Base-by-base conservation (phyloP, 2,888 invertebrate genomes). In the Liposcelis brunnea region DNA sequence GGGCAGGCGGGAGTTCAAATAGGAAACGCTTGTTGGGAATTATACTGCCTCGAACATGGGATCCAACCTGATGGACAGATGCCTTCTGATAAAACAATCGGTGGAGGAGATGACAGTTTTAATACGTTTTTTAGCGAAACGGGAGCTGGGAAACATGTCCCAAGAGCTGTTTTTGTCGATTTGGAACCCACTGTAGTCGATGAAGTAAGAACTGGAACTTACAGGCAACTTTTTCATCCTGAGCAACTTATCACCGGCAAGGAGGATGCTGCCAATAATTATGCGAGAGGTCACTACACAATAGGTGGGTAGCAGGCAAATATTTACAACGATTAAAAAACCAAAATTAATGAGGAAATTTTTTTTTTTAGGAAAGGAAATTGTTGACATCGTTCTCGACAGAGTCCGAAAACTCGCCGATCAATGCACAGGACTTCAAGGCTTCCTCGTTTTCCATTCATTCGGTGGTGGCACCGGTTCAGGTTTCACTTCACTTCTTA, bases 81-180 rank as follows among this genome's bases (percentile, higher is more conserved):
- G 86, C 90, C 90, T 55, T 80, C 83, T 47, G 89, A 89, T 68
- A 87, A 86, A 68, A 81, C 83, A 59, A 75, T 85, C 52, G 87
- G 86, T 42, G 83, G 83, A 52, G 83, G 85, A 47, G 91, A 93
- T 60, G 89, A 91, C 67, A 86, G 86, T 48, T 93, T 89, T 73
- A 91, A 89, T 69, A 93, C 85, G 47, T 85, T 85, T 74, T 85
- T 85, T 74, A 80, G 80, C 57, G 91, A 93, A 67, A 94, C 93
- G 47, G 89, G 87, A 46, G 82, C 87, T 35, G 93, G 93, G 58
- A 93, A 94, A 60, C 91, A 94, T 61, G 91, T 93, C 7, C 91
- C 91, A 44, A 72, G 91, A 55, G 89, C 83, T 32, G 86, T 93
- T 48, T 93, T 91, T 59, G 89, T 94, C 8, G 93, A 94, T 65